A percentile compares a stretch with the other conserved stretches of the same genome.
Conservation (phyloP, 2,888 invertebrate genomes). For the Mesochorus sp. region DNA sequence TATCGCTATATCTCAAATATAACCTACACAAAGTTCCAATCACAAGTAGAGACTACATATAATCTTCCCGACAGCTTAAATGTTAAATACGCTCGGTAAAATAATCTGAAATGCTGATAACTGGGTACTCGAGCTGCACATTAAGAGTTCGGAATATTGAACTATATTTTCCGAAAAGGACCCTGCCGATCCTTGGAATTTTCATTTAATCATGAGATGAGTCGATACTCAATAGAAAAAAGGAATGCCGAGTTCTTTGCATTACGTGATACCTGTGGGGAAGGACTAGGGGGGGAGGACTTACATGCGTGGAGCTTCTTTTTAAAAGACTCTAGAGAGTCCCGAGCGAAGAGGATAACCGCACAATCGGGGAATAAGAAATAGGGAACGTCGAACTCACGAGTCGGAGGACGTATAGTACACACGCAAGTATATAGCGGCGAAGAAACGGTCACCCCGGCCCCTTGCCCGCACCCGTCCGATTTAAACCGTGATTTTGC, state of each 20-base stretch:
- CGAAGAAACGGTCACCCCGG: conserved; percentile 56
- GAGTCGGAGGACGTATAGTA: conserved; percentile 35
- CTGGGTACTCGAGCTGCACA: neutral
- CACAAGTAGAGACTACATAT: too few relatives aligned
- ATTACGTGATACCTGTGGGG: neutral
- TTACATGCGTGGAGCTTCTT: neutral
- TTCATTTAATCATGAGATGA: neutral
- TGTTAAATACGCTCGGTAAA: neutral
- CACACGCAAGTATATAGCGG: conserved; percentile 11
- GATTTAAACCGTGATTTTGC: conserved; percentile 80
- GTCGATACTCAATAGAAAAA: neutral
- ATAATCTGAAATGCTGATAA: neutral
- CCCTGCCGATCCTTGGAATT: neutral
- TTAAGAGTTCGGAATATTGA: neutral
- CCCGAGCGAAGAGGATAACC: conserved; percentile 12
- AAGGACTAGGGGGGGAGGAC: too few relatives aligned
- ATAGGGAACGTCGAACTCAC: conserved; percentile 54
- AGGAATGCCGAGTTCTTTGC: neutral
- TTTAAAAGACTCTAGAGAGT: conserved; percentile 4
- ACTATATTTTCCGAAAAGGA: neutral
- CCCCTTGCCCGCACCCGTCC: conserved; percentile 69
- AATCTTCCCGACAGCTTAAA: too few relatives aligned
- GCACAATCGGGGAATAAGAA: conserved; percentile 21
- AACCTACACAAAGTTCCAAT: too few relatives aligned
- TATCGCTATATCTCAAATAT: too few relatives aligned